A percentile compares a stretch with the other conserved stretches of the same genome.
Evolutionary conservation across 2,797 vertebrate genomes (phyloP).

Genomic region (Pristis pectinata): DNA sequence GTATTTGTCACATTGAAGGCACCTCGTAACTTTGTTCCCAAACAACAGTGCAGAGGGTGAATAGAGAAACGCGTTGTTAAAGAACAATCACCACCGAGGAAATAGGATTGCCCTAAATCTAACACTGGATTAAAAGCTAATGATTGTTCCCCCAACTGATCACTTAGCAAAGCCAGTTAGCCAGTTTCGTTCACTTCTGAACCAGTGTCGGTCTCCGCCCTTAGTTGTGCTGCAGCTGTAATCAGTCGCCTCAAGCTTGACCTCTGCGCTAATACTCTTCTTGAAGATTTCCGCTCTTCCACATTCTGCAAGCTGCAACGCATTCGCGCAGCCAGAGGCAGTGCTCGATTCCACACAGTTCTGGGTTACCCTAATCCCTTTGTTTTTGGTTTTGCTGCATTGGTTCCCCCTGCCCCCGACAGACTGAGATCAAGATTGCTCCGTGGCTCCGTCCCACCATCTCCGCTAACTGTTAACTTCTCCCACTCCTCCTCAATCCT

Average conservation of each 20-base stretch:
- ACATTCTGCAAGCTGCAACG: not conserved
- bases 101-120: not conserved
- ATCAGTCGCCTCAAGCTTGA: not conserved
- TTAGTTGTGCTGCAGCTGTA: not conserved
- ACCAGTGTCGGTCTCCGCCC: not conserved
- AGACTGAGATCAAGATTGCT: not conserved
- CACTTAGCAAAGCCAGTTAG: not conserved
- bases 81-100: not conserved
- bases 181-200: not conserved
- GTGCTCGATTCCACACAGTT: not conserved
- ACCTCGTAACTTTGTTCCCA: not conserved
- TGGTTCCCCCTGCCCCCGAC: not conserved
- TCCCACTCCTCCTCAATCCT: not conserved
- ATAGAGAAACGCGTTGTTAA: not conserved
- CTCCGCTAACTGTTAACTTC: not conserved
- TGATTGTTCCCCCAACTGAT: not conserved
- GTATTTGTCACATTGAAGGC: too few species aligned
- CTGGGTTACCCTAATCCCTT: not conserved
- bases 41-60: not conserved
- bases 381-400: too few species aligned
- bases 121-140: not conserved
- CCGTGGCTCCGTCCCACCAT: too few species aligned
- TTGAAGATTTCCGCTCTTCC: not conserved
- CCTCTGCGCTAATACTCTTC: not conserved
- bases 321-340: not conserved